Base-by-base conservation (phyloP, 2,113 vertebrate species). In the Ceratotherium simum region DNA sequence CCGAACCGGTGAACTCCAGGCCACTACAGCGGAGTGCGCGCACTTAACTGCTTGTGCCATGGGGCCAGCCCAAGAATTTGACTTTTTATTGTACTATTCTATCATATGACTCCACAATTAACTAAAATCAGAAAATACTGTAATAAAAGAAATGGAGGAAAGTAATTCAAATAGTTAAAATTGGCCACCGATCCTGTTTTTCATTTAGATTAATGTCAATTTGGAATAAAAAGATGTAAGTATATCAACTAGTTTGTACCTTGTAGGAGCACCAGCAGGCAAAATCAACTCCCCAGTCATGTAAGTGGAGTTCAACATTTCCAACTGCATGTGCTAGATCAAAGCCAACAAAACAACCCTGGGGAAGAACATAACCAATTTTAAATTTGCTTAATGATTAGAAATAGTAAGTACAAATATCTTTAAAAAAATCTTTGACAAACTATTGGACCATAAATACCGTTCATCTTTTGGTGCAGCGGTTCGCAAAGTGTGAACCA, bases 251-350 rank as follows among this genome's bases (percentile, higher is more conserved):
- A n/a, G 1, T 85, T 31, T 90, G 95, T 98, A 99, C 99, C 99
- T 99, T 99, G 96, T 99, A 99, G 51, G 99, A 99, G 97, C 99
- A 99, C 99, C 99, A 99, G 98, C 99, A 99, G 97, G 99, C 99
- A 82, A 99, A 99, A 97, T 99, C 99, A 2, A 99, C 99, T 6
- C 98, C 99, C 99, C 99, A 99, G 91, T 99, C 99, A 81, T 99
- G 99, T 78, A 99, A 98, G 88, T 95, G 92, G 70, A 99, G 98
- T 51, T 99, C 99, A 0, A 97, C 98, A 1, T 99, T 99, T 72
- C 99, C 99, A 39, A 98, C 99, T 2, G 99, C 99, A 0, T 99
- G 99, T 51, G 99, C 99, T 62, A 99, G 99, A 96, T 99, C 99
- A 42, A 99, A 99, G 4, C 99, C 99, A 1, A 99, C 99, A 79